These are phyloP conservation scores for Cinara cedri DNA, from an alignment of 2,888 invertebrate genomes.

Conservation along the genomic window DNA sequence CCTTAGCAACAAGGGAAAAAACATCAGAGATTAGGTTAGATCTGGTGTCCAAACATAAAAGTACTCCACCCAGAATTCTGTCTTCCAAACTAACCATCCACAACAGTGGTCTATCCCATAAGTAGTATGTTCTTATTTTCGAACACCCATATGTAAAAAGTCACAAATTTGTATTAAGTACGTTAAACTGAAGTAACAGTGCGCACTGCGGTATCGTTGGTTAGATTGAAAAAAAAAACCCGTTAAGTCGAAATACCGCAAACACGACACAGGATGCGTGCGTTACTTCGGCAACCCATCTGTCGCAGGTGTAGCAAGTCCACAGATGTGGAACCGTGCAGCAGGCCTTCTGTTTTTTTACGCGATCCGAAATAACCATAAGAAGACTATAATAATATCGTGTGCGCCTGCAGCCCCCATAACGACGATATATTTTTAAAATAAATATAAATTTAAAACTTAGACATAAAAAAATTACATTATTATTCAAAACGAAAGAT, in stretches of 20 bases:
- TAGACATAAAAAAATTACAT: background rate
- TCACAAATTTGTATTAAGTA: too few relatives aligned
- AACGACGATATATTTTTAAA: background rate
- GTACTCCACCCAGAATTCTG: too few relatives aligned
- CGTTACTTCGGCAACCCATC: constrained; percentile 25
- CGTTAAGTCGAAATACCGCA: constrained; percentile 19
- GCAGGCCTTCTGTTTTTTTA: constrained; percentile 34
- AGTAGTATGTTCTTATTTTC: too few relatives aligned
- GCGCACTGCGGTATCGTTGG: too few relatives aligned
- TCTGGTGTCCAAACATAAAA: too few relatives aligned
- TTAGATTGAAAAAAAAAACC: too few relatives aligned
- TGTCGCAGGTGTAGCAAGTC: constrained; percentile 39
- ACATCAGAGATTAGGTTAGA: too few relatives aligned
- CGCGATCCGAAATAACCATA: constrained; percentile 15
- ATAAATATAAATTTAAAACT: background rate
- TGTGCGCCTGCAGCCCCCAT: background rate
- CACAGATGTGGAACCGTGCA: constrained; percentile 47
- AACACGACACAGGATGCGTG: constrained; percentile 16
- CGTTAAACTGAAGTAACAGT: too few relatives aligned
- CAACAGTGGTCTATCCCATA: too few relatives aligned
- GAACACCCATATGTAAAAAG: too few relatives aligned
- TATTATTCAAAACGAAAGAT: constrained; percentile 20
- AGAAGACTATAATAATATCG: background rate
- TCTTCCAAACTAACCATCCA: too few relatives aligned
- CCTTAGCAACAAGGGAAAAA: too few relatives aligned